These are phyloP conservation scores for Schizaphis graminum DNA, from an alignment of 2,888 invertebrate species.

Conservation along the genomic window DNA sequence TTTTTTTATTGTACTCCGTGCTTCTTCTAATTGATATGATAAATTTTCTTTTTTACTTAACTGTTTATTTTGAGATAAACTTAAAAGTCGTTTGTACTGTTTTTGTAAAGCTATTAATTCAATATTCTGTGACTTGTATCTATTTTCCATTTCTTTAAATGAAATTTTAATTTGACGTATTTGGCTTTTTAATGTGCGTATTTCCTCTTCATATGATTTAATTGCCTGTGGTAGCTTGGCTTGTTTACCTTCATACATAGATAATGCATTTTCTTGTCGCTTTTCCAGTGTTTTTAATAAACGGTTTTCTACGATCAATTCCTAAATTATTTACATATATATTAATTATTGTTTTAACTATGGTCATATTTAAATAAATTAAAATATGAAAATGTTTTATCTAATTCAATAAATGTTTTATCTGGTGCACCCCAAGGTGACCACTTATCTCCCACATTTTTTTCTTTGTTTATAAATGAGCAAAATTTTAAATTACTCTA, in stretches of 20 bases:
- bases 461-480: no score
- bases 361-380: neutral
- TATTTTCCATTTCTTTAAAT: conserved; percentile 71
- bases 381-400: no score
- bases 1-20: conserved; percentile 71
- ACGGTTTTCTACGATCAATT: conserved; percentile 81
- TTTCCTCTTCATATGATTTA: conserved; percentile 83
- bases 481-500: no score
- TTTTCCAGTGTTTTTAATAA: conserved; percentile 83
- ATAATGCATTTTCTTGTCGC: conserved; percentile 83
- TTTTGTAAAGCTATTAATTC: conserved; percentile 78
- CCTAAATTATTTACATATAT: conserved; percentile 71
- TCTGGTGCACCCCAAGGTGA: no score
- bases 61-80: conserved; percentile 81
- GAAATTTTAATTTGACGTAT: conserved; percentile 68
- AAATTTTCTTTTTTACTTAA: conserved; percentile 83
- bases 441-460: no score
- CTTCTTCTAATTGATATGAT: conserved; percentile 74
- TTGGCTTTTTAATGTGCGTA: conserved; percentile 71
- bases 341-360: neutral
- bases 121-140: conserved; percentile 77
- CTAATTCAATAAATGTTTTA: no score
- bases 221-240: conserved; percentile 84
- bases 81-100: conserved; percentile 80
- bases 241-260: conserved; percentile 83